Evolutionary conservation across 2,113 vertebrate genomes (phyloP).

Genomic region (Sclerurus mexicanus): DNA sequence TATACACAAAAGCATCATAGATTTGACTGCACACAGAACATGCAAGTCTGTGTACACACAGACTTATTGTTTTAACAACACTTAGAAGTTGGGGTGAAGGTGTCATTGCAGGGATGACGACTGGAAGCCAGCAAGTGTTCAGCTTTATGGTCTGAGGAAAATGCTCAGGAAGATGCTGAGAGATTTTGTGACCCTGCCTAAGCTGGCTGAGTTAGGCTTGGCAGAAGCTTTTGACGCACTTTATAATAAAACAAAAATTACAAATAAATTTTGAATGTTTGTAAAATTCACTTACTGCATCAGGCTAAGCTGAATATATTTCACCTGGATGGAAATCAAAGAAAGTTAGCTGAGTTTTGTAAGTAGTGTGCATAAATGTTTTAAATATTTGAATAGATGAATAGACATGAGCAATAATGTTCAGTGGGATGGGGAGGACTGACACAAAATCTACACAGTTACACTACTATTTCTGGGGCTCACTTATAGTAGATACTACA

Average conservation of each 20-base stretch:
- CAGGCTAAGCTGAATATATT: not conserved
- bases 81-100: not conserved
- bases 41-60: not conserved
- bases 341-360: not conserved
- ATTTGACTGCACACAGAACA: not conserved
- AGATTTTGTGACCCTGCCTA: not conserved
- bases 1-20: accelerated
- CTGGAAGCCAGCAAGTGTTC: not conserved
- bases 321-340: not conserved
- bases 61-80: not conserved
- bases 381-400: not conserved
- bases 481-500: not conserved
- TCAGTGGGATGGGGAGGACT: not conserved
- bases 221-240: not conserved
- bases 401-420: not conserved
- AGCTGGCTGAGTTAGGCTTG: not conserved
- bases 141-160: not conserved
- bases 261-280: not conserved
- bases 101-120: not conserved
- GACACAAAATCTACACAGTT: not conserved
- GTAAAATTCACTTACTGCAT: not conserved
- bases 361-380: not conserved
- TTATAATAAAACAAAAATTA: not conserved
- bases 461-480: not conserved
- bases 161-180: not conserved